Conservation (phyloP, 2,888 invertebrate genomes). For the Napeogenes sylphis region DNA sequence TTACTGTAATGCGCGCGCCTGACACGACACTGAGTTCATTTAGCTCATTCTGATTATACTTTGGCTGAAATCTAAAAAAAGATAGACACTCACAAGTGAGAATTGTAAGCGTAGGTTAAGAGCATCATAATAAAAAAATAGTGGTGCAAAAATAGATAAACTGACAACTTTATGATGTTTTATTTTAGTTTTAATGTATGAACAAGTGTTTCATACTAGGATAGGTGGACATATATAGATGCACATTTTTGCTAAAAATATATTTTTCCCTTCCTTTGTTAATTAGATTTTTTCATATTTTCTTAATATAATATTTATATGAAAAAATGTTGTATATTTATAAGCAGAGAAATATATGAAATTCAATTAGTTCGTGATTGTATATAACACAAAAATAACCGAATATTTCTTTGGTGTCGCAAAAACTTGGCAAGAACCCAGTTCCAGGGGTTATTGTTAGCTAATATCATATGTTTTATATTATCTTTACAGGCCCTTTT, state of each 20-base stretch:
- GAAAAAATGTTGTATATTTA: too few species aligned
- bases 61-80: slow-evolving; percentile 73
- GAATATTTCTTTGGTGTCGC: slow-evolving; percentile 5
- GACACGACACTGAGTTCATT: slow-evolving; percentile 61
- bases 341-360: too few species aligned
- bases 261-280: too few species aligned
- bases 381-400: slow-evolving; percentile 1
- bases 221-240: too few species aligned
- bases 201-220: too few species aligned
- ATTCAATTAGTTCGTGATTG: background rate
- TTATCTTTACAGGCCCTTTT: too few species aligned
- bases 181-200: too few species aligned
- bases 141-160: slow-evolving; percentile 4
- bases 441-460: slow-evolving; percentile 43
- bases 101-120: slow-evolving; percentile 30
- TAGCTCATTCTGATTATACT: slow-evolving; percentile 49
- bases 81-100: slow-evolving; percentile 59
- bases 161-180: background rate
- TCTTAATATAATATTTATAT: too few species aligned
- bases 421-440: slow-evolving; percentile 35
- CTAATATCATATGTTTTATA: too few species aligned
- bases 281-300: too few species aligned
- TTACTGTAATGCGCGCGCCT: slow-evolving; percentile 73
- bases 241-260: too few species aligned
- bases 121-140: slow-evolving; percentile 21